A percentile compares a stretch with the other conserved stretches of the same genome.
Conservation (phyloP, 2,797 vertebrate genomes). For the Silurus lanzhouensis region DNA sequence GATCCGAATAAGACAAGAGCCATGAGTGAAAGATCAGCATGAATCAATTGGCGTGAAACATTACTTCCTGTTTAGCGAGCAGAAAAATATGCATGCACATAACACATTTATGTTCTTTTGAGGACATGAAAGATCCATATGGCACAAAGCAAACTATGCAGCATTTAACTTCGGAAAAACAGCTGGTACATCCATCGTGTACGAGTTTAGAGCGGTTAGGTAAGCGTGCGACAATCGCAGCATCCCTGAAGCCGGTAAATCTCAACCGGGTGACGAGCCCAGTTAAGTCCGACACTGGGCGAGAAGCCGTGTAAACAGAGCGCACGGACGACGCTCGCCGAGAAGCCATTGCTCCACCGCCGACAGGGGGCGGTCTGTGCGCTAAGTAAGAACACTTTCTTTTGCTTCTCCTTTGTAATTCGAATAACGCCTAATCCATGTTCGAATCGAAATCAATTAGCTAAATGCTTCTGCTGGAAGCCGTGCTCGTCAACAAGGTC, state of each 20-base stretch:
- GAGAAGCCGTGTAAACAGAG: neutral
- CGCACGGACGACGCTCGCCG: neutral
- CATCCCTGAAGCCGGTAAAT: neutral
- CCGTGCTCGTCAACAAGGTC: neutral
- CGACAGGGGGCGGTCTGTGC: too few relatives aligned
- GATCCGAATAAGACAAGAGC: neutral
- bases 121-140: neutral
- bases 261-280: neutral
- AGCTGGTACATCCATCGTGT: neutral
- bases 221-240: neutral
- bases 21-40: neutral
- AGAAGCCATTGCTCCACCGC: neutral
- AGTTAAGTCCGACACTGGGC: neutral
- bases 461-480: constrained; percentile 24
- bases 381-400: neutral
- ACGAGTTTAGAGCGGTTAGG: neutral
- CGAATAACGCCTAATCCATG: neutral
- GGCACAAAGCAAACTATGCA: neutral
- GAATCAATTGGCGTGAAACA: neutral
- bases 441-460: constrained; percentile 30
- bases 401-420: neutral
- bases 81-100: neutral
- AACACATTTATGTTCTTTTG: neutral
- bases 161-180: neutral
- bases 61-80: neutral